Evolutionary conservation across 1,140 invertebrate species (phyloP).

Genomic region (Apis laboriosa): DNA sequence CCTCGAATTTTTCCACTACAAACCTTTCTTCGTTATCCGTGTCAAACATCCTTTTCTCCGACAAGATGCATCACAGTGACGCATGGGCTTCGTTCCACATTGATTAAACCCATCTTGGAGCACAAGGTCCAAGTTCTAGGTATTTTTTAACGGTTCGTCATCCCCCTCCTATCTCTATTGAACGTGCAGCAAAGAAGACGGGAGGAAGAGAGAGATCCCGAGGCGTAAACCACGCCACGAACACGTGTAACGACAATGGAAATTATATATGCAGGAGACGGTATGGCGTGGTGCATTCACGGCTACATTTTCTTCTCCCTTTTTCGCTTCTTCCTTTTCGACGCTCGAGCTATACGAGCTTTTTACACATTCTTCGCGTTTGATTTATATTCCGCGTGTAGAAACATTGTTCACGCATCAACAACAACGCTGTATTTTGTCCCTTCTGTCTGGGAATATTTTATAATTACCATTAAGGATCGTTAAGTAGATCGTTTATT

Average conservation of each 20-base stretch:
- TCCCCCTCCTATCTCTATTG: not conserved
- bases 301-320: conserved; percentile 26
- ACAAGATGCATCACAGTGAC: not conserved
- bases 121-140: not conserved
- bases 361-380: conserved; percentile 62
- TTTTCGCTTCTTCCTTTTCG: conserved; percentile 28
- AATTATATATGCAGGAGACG: conserved; percentile 71
- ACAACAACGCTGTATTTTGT: conserved; percentile 4
- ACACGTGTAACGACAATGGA: conserved; percentile 69
- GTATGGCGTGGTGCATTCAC: conserved; percentile 58
- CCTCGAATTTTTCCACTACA: not conserved
- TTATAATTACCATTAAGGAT: conserved; percentile 10
- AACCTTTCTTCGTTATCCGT: not conserved
- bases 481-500: not conserved
- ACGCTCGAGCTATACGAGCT: not conserved
- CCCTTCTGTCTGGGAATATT: conserved; percentile 6
- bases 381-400: conserved; percentile 70
- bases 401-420: conserved; percentile 53
- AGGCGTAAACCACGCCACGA: conserved; percentile 28
- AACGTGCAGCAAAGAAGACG: not conserved
- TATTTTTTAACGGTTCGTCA: not conserved
- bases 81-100: not conserved
- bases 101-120: not conserved
- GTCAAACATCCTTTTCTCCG: not conserved
- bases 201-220: not conserved